Evolutionary conservation across 2,113 vertebrate genomes (phyloP).

Genomic region (Taurulus bubalis): DNA sequence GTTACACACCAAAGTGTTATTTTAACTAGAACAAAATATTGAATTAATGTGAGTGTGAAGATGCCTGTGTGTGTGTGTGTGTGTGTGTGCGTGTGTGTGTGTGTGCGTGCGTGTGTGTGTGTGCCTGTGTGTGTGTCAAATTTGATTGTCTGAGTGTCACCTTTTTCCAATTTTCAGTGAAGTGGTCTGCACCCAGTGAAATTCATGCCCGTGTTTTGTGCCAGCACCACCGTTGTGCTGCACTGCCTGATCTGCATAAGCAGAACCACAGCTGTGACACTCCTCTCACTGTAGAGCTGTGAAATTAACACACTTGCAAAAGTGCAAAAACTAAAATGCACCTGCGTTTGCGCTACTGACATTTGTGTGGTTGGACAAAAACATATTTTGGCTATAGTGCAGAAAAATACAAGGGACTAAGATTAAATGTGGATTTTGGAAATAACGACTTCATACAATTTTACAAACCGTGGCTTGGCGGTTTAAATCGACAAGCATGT

Average conservation of each 20-base stretch:
- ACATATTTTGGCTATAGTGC: not conserved
- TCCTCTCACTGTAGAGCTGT: slow-evolving; percentile 16
- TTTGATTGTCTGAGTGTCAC: not conserved
- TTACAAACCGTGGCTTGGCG: slow-evolving; percentile 4
- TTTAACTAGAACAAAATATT: not conserved
- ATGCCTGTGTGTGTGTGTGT: not conserved
- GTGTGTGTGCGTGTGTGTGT: not conserved
- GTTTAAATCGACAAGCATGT: not conserved
- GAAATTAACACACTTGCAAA: slow-evolving; percentile 24
- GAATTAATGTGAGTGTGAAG: slow-evolving; percentile 1
- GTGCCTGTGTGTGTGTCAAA: not conserved
- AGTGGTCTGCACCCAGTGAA: slow-evolving; percentile 11
- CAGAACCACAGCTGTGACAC: slow-evolving; percentile 32
- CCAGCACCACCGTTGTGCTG: not conserved
- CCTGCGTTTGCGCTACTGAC: not conserved
- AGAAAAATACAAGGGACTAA: not conserved
- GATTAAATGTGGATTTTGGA: not conserved
- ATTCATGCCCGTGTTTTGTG: not conserved
- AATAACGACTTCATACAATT: not conserved
- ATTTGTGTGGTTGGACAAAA: not conserved
- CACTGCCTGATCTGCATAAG: slow-evolving; percentile 28
- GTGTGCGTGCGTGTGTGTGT: not conserved
- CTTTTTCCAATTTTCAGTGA: not conserved
- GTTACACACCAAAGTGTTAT: not conserved
- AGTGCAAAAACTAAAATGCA: not conserved